A percentile compares a stretch with the other conserved stretches of the same genome.
phyloP scores from a whole-genome alignment of 2,113 vertebrate genomes.

The Oryzias woworae region DNA sequence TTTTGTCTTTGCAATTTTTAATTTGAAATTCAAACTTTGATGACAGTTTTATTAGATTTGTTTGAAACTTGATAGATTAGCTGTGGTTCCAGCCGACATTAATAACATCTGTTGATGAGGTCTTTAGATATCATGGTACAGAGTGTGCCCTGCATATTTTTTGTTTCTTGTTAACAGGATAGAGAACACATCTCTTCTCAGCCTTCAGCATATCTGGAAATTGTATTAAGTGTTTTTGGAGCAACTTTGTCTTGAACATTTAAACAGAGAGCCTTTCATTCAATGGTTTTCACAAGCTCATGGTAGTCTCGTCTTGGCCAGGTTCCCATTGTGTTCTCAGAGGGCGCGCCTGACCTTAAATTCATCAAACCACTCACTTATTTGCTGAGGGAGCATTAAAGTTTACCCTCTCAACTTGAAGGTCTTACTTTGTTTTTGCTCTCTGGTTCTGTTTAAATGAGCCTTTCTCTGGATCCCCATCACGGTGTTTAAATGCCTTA shows the following conservation, averaged over 20 bases:
- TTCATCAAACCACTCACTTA: not conserved
- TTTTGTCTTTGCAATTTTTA: too few species aligned
- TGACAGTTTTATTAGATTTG: too few species aligned
- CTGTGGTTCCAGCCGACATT: too few species aligned
- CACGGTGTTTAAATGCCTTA: not conserved
- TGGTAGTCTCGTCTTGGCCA: conserved; percentile 8
- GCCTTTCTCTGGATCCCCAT: not conserved
- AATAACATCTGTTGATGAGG: too few species aligned
- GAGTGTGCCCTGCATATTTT: too few species aligned
- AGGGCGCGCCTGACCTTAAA: not conserved
- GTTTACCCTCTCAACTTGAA: too few species aligned
- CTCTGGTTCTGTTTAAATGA: not conserved
- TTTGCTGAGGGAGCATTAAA: not conserved
- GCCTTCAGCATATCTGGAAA: conserved; percentile 5
- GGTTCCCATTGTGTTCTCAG: conserved; percentile 1
- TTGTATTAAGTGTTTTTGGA: not conserved
- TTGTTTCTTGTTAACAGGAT: too few species aligned
- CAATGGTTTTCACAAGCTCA: conserved; percentile 11
- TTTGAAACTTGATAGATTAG: too few species aligned
- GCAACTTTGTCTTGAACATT: not conserved
- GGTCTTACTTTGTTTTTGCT: not conserved
- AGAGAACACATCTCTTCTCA: conserved; percentile 2
- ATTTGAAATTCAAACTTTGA: too few species aligned
- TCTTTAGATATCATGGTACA: too few species aligned
- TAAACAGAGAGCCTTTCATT: conserved; percentile 45